phyloP scores from a whole-genome alignment of 2,888 invertebrate species.

The Platycheirus rosarum region DNA sequence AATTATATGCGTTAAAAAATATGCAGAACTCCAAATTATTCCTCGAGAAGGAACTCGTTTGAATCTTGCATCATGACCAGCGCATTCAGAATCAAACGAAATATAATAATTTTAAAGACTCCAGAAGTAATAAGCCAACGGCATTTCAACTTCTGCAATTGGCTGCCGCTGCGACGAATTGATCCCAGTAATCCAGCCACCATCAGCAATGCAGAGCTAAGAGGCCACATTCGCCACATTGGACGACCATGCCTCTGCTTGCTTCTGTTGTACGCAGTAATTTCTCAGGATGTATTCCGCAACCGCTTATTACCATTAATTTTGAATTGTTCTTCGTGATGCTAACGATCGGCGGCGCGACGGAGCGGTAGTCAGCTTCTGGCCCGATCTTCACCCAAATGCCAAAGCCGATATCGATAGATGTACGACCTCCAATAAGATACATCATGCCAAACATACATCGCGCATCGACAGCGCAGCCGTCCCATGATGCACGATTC shows the following conservation, averaged over 20 bases:
- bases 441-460: conserved; percentile 48
- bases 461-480: conserved; percentile 14
- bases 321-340: conserved; percentile 82
- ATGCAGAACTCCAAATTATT: not conserved
- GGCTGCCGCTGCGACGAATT: conserved; percentile 56
- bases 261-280: conserved; percentile 83
- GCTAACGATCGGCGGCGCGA: conserved; percentile 83
- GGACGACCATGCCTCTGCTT: conserved; percentile 57
- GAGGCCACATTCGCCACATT: conserved; percentile 55
- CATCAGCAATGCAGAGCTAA: conserved; percentile 27
- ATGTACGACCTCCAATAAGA: conserved; percentile 65
- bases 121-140: conserved; percentile 56
- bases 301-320: conserved; percentile 83
- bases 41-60: conserved; percentile 47
- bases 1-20: not conserved
- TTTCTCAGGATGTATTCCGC: conserved; percentile 78
- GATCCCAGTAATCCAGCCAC: conserved; percentile 64
- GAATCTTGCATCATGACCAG: conserved; percentile 34
- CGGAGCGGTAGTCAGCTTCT: conserved; percentile 38
- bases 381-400: conserved; percentile 41
- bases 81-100: conserved; percentile 60
- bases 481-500: conserved; percentile 63
- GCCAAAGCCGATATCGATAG: conserved; percentile 66
- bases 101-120: conserved; percentile 67
- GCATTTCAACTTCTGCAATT: conserved; percentile 73